Percentiles rank a stretch among this genome's conserved stretches.
Conservation (phyloP, 2,797 vertebrate genomes). For the Microctenopoma steveboyesi region DNA sequence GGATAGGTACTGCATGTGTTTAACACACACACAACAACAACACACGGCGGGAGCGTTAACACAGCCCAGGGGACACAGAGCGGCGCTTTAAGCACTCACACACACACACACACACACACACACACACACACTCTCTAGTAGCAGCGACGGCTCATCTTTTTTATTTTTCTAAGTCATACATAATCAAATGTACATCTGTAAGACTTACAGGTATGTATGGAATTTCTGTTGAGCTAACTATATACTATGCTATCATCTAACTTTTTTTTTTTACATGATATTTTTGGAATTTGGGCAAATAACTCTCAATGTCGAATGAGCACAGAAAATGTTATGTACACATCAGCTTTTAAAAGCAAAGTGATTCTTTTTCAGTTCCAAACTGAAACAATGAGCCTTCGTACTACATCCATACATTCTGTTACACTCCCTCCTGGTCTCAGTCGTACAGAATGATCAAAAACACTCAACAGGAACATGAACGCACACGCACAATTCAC, state of each 20-base stretch:
- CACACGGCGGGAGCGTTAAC: conserved; percentile 86
- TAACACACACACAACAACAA: conserved; percentile 86
- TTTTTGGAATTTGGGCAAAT: not conserved
- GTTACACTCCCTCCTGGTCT: conserved; percentile 34
- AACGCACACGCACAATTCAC: conserved; percentile 37
- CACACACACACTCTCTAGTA: conserved; percentile 23
- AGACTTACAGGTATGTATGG: too few relatives aligned
- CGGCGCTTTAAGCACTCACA: conserved; percentile 77
- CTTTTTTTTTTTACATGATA: too few relatives aligned
- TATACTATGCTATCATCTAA: too few relatives aligned
- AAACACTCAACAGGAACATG: conserved; percentile 22
- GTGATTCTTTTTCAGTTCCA: not conserved
- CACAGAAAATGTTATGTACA: not conserved
- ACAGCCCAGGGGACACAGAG: conserved; percentile 85
- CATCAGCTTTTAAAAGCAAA: not conserved
- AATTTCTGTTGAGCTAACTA: too few relatives aligned
- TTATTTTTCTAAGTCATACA: not conserved
- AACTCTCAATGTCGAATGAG: not conserved
- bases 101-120: conserved; percentile 31
- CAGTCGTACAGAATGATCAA: conserved; percentile 39
- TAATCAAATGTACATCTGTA: not conserved
- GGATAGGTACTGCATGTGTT: conserved; percentile 89
- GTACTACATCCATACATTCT: conserved; percentile 1
- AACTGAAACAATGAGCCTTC: conserved; percentile 57
- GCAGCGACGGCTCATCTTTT: conserved; percentile 59